Evolutionary conservation across 2,888 invertebrate genomes (phyloP).

Genomic region (Pseudococcus longispinus): DNA sequence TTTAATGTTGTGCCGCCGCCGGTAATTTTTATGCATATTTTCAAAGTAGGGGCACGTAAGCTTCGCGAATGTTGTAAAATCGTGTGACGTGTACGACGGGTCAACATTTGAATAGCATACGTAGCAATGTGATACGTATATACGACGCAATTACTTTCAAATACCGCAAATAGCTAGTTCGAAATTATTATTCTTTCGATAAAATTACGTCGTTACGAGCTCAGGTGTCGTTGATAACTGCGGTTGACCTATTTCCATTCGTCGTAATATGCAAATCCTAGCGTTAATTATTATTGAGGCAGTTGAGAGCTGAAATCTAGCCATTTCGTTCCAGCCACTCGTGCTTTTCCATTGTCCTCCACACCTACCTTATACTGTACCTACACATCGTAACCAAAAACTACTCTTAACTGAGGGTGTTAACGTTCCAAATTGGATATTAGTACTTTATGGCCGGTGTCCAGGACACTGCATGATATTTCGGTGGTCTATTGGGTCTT

Average conservation of each 20-base stretch:
- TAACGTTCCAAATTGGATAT: constrained; percentile 52
- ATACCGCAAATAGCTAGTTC: no score
- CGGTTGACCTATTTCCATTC: constrained; percentile 36
- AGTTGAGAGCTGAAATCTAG: constrained; percentile 10
- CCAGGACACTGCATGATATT: constrained; percentile 46
- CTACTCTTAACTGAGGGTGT: constrained; percentile 39
- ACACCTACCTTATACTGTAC: not conserved
- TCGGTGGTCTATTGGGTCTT: constrained; percentile 43
- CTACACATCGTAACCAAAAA: not conserved
- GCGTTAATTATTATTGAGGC: constrained; percentile 51
- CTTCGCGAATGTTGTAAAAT: no score
- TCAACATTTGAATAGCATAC: no score
- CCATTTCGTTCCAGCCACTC: not conserved
- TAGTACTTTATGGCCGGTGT: constrained; percentile 51
- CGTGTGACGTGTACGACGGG: no score
- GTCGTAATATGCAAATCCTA: constrained; percentile 16
- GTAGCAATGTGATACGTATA: no score
- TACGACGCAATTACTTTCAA: no score
- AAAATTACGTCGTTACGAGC: not conserved
- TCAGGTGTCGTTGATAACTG: constrained; percentile 48
- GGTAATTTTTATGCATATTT: not conserved
- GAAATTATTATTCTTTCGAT: not conserved
- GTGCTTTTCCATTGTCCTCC: no score
- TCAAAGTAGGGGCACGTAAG: no score
- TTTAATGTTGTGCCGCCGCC: not conserved